Evolutionary conservation across 2,113 vertebrate species (phyloP).

Genomic region (Eulacestoma nigropectus): DNA sequence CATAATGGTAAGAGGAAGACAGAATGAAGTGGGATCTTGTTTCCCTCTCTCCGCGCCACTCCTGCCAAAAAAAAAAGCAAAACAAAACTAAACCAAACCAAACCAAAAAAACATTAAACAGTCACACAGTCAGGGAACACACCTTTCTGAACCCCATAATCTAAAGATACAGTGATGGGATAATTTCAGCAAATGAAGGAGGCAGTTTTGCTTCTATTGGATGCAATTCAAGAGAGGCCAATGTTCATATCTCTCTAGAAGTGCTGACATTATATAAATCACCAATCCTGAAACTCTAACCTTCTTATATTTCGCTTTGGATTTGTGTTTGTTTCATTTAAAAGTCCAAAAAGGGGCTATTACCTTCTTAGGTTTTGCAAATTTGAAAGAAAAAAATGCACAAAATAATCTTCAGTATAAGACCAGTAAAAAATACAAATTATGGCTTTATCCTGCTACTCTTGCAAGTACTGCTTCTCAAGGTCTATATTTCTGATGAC

Average conservation of each 20-base stretch:
- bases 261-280: background rate
- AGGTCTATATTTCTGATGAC: background rate
- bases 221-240: background rate
- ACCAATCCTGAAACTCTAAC: background rate
- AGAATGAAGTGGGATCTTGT: background rate
- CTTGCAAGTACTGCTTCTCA: background rate
- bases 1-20: background rate
- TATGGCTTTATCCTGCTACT: background rate
- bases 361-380: background rate
- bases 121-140: background rate
- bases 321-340: background rate
- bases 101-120: background rate
- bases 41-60: background rate
- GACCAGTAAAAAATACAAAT: background rate
- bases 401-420: background rate
- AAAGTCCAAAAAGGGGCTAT: background rate
- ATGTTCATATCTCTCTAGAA: accelerated
- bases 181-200: background rate
- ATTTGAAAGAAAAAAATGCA: background rate
- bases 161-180: background rate
- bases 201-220: background rate
- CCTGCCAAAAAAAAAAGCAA: background rate
- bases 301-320: background rate
- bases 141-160: background rate
- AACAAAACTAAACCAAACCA: too few species aligned